Conservation (phyloP, 2,113 vertebrate genomes). For the Natator depressus region DNA sequence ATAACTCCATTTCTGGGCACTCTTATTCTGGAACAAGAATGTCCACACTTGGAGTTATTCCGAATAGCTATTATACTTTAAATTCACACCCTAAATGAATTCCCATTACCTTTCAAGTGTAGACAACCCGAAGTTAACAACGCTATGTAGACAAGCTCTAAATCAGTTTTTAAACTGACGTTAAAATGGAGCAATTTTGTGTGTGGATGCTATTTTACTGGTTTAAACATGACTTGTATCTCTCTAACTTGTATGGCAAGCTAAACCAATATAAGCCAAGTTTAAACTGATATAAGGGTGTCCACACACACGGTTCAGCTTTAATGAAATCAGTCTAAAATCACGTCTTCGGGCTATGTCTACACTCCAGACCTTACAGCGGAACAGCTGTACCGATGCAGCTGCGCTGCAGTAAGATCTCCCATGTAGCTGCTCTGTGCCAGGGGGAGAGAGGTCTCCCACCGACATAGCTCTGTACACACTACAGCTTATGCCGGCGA, state of each 20-base stretch:
- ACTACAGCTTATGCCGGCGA: too few species aligned
- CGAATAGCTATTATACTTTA: neutral
- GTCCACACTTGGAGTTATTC: neutral
- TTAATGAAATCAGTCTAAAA: rapidly evolving
- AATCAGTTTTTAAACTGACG: rapidly evolving
- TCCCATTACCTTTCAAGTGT: neutral
- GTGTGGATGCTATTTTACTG: neutral
- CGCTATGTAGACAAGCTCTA: neutral
- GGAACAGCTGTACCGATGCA: too few species aligned
- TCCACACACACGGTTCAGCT: rapidly evolving
- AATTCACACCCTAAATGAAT: neutral
- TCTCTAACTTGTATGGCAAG: neutral
- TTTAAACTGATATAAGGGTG: neutral
- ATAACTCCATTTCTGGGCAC: neutral
- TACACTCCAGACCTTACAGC: too few species aligned
- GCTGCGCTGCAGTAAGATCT: too few species aligned
- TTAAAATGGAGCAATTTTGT: neutral
- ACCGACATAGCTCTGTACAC: too few species aligned
- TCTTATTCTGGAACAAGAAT: neutral
- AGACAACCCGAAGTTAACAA: neutral
- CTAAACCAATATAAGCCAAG: rapidly evolving
- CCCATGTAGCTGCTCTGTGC: too few species aligned
- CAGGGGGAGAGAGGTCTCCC: too few species aligned
- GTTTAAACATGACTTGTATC: rapidly evolving
- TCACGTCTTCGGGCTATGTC: neutral